Percentiles rank a stretch among this genome's conserved stretches.
These are phyloP conservation scores for Etheostoma spectabile DNA, from an alignment of 2,113 vertebrate genomes.

Conservation along the genomic window DNA sequence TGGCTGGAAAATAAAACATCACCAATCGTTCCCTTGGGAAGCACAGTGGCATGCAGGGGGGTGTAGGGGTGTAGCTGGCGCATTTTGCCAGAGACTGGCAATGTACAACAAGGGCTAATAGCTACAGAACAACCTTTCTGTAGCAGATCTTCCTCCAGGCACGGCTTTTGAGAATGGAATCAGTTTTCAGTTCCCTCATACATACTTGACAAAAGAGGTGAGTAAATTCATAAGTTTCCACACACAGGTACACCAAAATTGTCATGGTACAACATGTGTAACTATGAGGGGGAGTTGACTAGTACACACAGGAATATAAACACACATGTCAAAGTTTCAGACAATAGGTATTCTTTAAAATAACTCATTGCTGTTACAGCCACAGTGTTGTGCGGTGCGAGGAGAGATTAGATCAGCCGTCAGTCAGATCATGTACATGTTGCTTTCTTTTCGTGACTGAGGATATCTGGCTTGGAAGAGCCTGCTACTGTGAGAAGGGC, in stretches of 20 bases:
- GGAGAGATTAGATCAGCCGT: slow-evolving; percentile 24
- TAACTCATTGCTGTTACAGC: not conserved
- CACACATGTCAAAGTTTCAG: slow-evolving; percentile 1
- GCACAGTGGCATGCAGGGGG: not conserved
- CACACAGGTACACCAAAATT: not conserved
- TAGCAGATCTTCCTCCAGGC: slow-evolving; percentile 43
- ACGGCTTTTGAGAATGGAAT: slow-evolving; percentile 28
- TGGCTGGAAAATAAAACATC: slow-evolving; percentile 64
- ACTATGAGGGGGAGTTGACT: not conserved
- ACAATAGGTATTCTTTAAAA: not conserved
- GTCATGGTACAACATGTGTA: not conserved
- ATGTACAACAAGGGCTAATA: slow-evolving; percentile 11
- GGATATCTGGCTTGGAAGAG: slow-evolving; percentile 4
- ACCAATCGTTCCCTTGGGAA: slow-evolving; percentile 23
- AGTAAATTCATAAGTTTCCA: not conserved
- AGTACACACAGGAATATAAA: not conserved
- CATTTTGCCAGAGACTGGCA: not conserved
- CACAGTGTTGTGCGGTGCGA: not conserved
- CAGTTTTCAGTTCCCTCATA: slow-evolving; percentile 19
- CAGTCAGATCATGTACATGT: not conserved
- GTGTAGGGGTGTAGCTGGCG: not conserved
- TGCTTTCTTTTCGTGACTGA: not conserved
- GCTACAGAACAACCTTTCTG: not conserved
- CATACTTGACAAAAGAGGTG: slow-evolving; percentile 2
- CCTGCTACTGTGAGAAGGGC: slow-evolving; percentile 4